phyloP scores from a whole-genome alignment of 2,888 invertebrate genomes.

The Drosophila parthenogenetica region DNA sequence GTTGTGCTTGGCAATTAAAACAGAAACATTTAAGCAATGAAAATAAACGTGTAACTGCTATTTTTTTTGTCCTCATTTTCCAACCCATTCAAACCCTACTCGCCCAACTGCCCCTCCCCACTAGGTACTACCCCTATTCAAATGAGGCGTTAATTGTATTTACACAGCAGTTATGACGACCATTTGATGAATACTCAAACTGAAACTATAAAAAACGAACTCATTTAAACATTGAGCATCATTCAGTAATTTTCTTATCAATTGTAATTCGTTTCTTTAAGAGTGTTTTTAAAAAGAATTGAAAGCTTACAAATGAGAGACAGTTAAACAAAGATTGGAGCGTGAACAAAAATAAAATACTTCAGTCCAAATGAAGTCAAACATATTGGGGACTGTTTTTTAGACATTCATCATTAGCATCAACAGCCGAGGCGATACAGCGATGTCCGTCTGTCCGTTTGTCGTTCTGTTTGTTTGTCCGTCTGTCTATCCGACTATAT shows the following conservation, averaged over 20 bases:
- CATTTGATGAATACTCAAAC: constrained; percentile 21
- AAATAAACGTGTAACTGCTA: constrained; percentile 62
- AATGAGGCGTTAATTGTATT: constrained; percentile 70
- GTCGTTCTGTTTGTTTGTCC: too few species aligned
- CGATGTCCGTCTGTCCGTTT: too few species aligned
- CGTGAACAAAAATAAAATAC: too few species aligned
- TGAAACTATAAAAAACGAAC: constrained; percentile 15
- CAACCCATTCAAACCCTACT: background rate
- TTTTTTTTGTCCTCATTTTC: constrained; percentile 50
- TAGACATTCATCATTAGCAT: too few species aligned
- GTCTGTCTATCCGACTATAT: too few species aligned
- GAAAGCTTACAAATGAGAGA: too few species aligned
- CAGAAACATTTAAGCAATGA: constrained; percentile 52
- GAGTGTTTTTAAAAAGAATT: background rate
- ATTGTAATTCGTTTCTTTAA: constrained; percentile 2
- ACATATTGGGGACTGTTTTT: too few species aligned
- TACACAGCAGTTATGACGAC: constrained; percentile 51
- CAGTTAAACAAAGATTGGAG: background rate
- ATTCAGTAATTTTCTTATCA: constrained; percentile 23
- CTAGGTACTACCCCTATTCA: constrained; percentile 10
- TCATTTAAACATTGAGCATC: constrained; percentile 17
- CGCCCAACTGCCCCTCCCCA: background rate
- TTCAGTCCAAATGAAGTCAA: too few species aligned
- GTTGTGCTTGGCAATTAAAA: constrained; percentile 49
- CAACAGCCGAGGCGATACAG: too few species aligned